Evolutionary conservation across 92 coral and sea anemone species (phyloP).

Genomic region (Micromussa lordhowensis): DNA sequence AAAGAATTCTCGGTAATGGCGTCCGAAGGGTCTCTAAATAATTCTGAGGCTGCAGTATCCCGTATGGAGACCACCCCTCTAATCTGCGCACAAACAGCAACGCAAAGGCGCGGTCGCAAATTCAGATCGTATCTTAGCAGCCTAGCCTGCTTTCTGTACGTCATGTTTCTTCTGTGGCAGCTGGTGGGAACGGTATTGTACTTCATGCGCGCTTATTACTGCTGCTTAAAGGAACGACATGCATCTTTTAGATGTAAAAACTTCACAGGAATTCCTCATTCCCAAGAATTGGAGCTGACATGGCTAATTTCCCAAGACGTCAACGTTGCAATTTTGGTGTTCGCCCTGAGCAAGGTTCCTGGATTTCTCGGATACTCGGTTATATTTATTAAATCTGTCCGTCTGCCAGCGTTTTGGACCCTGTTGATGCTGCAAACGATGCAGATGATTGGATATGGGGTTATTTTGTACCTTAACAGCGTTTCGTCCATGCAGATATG

Average conservation of each 20-base stretch:
- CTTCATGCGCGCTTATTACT: constrained; percentile 47
- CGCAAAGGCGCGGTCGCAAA: background rate
- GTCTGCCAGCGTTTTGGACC: constrained; percentile 61
- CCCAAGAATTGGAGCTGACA: constrained; percentile 58
- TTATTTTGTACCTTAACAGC: constrained; percentile 26
- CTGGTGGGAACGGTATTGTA: constrained; percentile 47
- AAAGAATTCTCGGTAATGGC: background rate
- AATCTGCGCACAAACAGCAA: background rate
- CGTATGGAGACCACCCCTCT: background rate
- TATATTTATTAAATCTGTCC: constrained; percentile 30
- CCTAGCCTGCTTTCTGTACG: background rate
- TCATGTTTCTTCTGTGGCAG: constrained; percentile 36
- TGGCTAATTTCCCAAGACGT: constrained; percentile 48
- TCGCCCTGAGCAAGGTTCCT: constrained; percentile 27
- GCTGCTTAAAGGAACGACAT: constrained; percentile 56
- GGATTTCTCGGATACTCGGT: constrained; percentile 50
- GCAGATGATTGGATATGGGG: constrained; percentile 28
- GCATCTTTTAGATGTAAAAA: constrained; percentile 53
- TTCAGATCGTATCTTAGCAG: background rate
- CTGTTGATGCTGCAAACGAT: constrained; percentile 10
- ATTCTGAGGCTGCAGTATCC: background rate
- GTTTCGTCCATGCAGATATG: constrained; percentile 27
- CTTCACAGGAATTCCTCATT: constrained; percentile 39
- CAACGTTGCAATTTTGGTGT: background rate
- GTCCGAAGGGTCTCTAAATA: background rate